Conservation (phyloP, 2,113 vertebrate genomes). For the Rhynchomys soricoides region DNA sequence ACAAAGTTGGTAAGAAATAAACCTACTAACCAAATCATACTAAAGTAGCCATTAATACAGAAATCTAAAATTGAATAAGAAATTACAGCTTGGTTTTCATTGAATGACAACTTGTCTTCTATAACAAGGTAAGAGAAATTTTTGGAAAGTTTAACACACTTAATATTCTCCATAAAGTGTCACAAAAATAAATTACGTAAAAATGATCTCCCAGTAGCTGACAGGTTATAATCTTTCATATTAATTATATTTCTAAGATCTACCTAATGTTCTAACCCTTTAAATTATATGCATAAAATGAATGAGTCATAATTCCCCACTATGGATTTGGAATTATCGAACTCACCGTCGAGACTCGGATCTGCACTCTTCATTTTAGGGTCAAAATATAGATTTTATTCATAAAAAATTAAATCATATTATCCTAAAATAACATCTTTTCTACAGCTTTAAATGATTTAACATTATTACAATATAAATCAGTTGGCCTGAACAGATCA, state of each 20-base stretch:
- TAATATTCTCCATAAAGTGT: conserved; percentile 18
- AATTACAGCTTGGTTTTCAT: not conserved
- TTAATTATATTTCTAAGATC: conserved; percentile 47
- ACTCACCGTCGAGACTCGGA: not conserved
- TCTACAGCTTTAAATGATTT: not conserved
- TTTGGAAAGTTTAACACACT: conserved; percentile 50
- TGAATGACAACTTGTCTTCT: conserved; percentile 31
- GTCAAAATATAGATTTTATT: not conserved
- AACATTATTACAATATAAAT: not conserved
- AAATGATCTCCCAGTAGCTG: conserved; percentile 38
- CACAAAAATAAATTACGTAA: conserved; percentile 64
- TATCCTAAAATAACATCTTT: conserved; percentile 36
- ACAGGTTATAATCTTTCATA: conserved; percentile 28
- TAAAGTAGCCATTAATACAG: conserved; percentile 36
- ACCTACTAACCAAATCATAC: not conserved
- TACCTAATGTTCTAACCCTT: conserved; percentile 28
- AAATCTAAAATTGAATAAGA: conserved; percentile 24
- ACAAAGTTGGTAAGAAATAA: not conserved
- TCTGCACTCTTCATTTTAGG: not conserved
- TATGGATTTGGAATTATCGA: not conserved
- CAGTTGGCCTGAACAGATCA: not conserved
- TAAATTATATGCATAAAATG: conserved; percentile 23
- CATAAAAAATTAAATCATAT: conserved; percentile 32
- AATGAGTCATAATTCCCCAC: conserved; percentile 52
- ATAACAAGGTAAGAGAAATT: not conserved